Evolutionary conservation across 2,888 invertebrate species (phyloP).

Genomic region (Schizotus pectinicornis): DNA sequence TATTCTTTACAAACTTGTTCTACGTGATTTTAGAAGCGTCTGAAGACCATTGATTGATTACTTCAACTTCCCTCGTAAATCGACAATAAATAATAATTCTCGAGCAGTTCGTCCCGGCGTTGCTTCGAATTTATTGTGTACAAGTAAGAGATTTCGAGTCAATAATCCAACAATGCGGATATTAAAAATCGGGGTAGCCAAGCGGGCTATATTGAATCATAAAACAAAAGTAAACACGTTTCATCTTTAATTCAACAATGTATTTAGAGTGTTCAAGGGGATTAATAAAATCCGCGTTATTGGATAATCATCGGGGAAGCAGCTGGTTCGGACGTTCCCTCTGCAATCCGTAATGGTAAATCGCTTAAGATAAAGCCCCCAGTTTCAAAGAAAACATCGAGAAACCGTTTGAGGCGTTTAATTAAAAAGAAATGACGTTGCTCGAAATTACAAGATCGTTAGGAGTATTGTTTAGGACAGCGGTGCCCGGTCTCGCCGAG

Average conservation of each 20-base stretch:
- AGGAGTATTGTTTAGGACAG: constrained; percentile 8
- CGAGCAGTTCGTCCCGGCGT: too few species aligned
- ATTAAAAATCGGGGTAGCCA: constrained; percentile 25
- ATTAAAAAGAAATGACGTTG: constrained; percentile 19
- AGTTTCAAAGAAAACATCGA: too few species aligned
- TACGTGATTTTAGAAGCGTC: constrained; percentile 3
- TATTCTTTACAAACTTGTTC: background rate
- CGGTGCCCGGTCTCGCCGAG: too few species aligned
- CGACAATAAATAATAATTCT: too few species aligned
- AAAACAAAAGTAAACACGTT: constrained; percentile 18
- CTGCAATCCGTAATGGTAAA: too few species aligned
- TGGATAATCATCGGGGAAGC: constrained; percentile 16
- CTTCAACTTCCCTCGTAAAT: background rate
- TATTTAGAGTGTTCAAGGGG: constrained; percentile 22
- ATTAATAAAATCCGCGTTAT: constrained; percentile 26
- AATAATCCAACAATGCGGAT: constrained; percentile 1
- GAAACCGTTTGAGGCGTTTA: constrained; percentile 19
- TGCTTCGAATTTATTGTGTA: too few species aligned
- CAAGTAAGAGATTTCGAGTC: too few species aligned
- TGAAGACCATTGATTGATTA: background rate
- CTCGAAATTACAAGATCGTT: background rate
- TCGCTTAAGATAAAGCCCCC: too few species aligned
- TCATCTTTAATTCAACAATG: constrained; percentile 21
- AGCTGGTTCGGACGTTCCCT: constrained; percentile 10
- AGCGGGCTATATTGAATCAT: constrained; percentile 23